phyloP scores from a whole-genome alignment of 2,888 invertebrate species.

The Mallateleia sp. region DNA sequence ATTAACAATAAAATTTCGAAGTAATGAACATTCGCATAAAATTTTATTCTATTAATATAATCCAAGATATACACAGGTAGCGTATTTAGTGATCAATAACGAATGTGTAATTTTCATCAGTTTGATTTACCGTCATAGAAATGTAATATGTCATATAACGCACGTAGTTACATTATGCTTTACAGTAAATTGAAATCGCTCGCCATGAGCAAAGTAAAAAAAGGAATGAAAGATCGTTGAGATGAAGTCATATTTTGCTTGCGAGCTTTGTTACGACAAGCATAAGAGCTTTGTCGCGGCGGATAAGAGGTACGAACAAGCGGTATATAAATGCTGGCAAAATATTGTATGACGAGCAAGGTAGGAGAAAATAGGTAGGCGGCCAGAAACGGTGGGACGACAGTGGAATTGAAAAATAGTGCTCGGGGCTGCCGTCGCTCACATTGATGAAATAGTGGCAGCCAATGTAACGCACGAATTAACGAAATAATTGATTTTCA shows the following conservation, averaged over 20 bases:
- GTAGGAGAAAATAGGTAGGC: conserved; percentile 69
- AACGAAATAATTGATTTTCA: conserved; percentile 85
- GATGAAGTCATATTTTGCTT: conserved; percentile 67
- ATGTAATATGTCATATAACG: conserved; percentile 57
- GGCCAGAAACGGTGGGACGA: conserved; percentile 81
- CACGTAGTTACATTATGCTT: conserved; percentile 41
- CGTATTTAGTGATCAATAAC: conserved; percentile 12
- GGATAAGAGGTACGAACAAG: conserved; percentile 66
- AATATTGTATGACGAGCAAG: conserved; percentile 64
- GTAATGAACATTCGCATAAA: no score
- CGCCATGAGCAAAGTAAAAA: conserved; percentile 32
- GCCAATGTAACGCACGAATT: conserved; percentile 88
- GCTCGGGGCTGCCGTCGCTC: conserved; percentile 88
- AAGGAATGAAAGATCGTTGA: conserved; percentile 30
- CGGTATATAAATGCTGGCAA: conserved; percentile 55
- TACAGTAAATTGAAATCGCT: conserved; percentile 61
- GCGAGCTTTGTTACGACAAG: conserved; percentile 50
- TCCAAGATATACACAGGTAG: neutral
- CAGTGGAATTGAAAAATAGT: conserved; percentile 88
- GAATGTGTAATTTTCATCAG: conserved; percentile 15
- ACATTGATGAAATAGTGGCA: conserved; percentile 87
- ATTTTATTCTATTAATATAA: no score
- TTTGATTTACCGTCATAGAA: conserved; percentile 35
- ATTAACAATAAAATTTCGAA: neutral
- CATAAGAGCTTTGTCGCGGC: conserved; percentile 65